These are phyloP conservation scores for Xylophagus ater DNA, from an alignment of 2,888 invertebrate species.

Conservation along the genomic window DNA sequence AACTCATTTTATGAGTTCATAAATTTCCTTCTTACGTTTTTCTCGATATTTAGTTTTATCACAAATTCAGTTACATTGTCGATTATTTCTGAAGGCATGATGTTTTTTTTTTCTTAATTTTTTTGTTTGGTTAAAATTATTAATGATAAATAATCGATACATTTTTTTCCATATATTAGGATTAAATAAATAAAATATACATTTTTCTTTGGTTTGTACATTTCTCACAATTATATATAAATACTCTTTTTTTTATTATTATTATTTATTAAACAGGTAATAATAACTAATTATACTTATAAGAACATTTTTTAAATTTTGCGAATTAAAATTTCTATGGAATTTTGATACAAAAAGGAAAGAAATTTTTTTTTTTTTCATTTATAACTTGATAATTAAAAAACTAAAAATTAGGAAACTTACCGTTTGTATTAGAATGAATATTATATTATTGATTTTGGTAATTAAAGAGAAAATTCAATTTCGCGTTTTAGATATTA, in stretches of 20 bases:
- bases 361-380: too few species aligned
- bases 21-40: too few species aligned
- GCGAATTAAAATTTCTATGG: constrained; percentile 13
- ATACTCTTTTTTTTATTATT: neutral
- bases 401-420: too few species aligned
- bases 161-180: too few species aligned
- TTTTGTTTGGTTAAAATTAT: constrained; percentile 18
- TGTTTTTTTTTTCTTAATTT: constrained; percentile 20
- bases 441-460: too few species aligned
- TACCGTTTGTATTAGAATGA: too few species aligned
- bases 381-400: too few species aligned
- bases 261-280: neutral
- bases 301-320: constrained; percentile 5
- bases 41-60: constrained; percentile 33
- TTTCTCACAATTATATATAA: constrained; percentile 1
- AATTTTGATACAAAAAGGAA: too few species aligned
- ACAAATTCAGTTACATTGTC: constrained; percentile 41
- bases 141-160: constrained; percentile 12
- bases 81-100: constrained; percentile 27
- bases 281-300: constrained; percentile 1
- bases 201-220: constrained; percentile 6
- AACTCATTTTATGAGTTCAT: too few species aligned
- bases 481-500: too few species aligned
- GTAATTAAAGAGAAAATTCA: too few species aligned
- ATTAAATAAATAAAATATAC: constrained; percentile 6